phyloP scores from a whole-genome alignment of 2,888 invertebrate genomes.

The Tyria jacobaeae region DNA sequence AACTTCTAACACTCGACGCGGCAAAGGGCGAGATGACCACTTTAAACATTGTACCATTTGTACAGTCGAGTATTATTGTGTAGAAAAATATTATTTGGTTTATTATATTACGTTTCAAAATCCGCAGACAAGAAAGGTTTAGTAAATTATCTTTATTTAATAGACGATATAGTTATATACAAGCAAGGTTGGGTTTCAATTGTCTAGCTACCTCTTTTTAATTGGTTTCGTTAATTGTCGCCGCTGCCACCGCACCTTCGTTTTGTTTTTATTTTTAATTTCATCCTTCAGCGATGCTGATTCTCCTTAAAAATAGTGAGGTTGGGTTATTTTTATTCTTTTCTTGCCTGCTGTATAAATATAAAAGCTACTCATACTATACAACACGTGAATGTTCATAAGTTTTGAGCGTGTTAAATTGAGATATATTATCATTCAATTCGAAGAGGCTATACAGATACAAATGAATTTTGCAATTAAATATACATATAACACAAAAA shows the following conservation, averaged over 20 bases:
- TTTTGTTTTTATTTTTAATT: slow-evolving; percentile 30
- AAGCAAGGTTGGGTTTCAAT: slow-evolving; percentile 1
- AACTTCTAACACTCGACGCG: no score
- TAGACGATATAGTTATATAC: background rate
- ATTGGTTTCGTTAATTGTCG: slow-evolving; percentile 54
- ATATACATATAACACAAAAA: no score
- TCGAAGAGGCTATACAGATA: no score
- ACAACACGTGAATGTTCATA: no score
- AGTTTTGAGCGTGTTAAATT: no score
- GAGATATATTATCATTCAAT: no score
- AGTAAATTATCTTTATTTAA: background rate
- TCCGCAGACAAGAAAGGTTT: background rate
- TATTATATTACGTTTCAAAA: no score
- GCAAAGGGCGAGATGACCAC: no score
- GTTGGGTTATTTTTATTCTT: background rate
- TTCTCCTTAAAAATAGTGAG: slow-evolving; percentile 5
- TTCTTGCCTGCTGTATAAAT: background rate
- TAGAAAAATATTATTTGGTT: no score
- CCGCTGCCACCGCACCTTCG: slow-evolving; percentile 25
- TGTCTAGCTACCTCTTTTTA: slow-evolving; percentile 37
- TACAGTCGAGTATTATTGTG: no score
- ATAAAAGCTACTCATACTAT: background rate
- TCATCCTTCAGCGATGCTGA: slow-evolving; percentile 11
- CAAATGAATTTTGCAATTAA: no score
- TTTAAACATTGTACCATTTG: no score